These are phyloP conservation scores for Stegostoma tigrinum DNA, from an alignment of 2,113 vertebrate species.

Conservation along the genomic window DNA sequence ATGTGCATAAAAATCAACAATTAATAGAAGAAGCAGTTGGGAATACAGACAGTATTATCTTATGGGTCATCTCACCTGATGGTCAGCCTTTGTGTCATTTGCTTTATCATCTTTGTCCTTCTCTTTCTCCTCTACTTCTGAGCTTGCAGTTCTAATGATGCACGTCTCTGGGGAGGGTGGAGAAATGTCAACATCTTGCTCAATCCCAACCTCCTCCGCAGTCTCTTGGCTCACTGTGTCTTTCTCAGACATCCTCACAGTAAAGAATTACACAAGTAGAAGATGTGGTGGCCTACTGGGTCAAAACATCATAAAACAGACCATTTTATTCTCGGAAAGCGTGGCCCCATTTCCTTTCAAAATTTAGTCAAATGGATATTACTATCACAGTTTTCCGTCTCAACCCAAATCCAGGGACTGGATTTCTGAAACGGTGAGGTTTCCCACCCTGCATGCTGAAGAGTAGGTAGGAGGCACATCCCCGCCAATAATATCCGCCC, in stretches of 20 bases:
- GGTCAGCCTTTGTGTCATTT: slow-evolving; percentile 52
- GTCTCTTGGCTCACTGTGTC: slow-evolving; percentile 55
- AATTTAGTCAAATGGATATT: background rate
- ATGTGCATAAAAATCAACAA: no score
- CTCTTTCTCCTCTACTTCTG: slow-evolving; percentile 50
- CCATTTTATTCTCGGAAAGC: slow-evolving; percentile 10
- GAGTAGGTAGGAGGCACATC: background rate
- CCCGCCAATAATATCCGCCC: background rate
- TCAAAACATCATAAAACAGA: slow-evolving; percentile 45
- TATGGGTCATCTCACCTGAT: slow-evolving; percentile 53
- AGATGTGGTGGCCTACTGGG: slow-evolving; percentile 53
- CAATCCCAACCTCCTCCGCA: slow-evolving; percentile 52
- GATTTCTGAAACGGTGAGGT: background rate
- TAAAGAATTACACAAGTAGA: slow-evolving; percentile 53
- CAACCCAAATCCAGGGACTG: background rate
- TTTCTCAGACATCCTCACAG: slow-evolving; percentile 69
- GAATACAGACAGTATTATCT: background rate
- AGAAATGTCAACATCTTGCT: slow-evolving; percentile 47
- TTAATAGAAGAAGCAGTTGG: background rate
- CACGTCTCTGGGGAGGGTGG: slow-evolving; percentile 57
- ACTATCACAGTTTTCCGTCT: slow-evolving; percentile 28
- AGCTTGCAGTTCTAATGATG: slow-evolving; percentile 59
- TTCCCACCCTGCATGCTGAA: no score
- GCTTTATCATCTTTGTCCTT: slow-evolving; percentile 60
- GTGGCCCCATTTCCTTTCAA: slow-evolving; percentile 38